phyloP scores from a whole-genome alignment of 2,888 invertebrate genomes.

The Ennomos quercinarius region DNA sequence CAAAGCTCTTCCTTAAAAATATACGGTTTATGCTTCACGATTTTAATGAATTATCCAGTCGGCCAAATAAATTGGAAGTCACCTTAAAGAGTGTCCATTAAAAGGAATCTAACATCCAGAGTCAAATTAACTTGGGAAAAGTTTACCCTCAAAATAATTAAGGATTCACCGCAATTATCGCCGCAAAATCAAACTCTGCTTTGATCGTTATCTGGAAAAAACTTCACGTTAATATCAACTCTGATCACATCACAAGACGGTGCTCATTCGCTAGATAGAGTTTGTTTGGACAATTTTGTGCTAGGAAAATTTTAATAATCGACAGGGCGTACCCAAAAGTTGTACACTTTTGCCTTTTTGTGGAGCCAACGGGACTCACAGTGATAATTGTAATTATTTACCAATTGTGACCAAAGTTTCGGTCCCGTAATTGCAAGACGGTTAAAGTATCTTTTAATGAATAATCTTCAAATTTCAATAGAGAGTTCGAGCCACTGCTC shows the following conservation, averaged over 20 bases:
- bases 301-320: slow-evolving; percentile 79
- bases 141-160: slow-evolving; percentile 86
- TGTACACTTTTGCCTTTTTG: slow-evolving; percentile 80
- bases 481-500: slow-evolving; percentile 56
- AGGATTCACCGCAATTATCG: slow-evolving; percentile 85
- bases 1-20: slow-evolving; percentile 62
- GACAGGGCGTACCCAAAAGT: slow-evolving; percentile 73
- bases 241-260: slow-evolving; percentile 52
- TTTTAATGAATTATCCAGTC: slow-evolving; percentile 79
- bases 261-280: slow-evolving; percentile 50
- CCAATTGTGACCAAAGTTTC: slow-evolving; percentile 80
- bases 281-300: slow-evolving; percentile 60
- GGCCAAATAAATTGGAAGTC: slow-evolving; percentile 81
- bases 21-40: slow-evolving; percentile 60
- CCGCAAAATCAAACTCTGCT: slow-evolving; percentile 83
- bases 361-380: slow-evolving; percentile 72
- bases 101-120: slow-evolving; percentile 78
- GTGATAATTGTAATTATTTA: slow-evolving; percentile 84
- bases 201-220: slow-evolving; percentile 75
- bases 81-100: slow-evolving; percentile 83
- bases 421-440: slow-evolving; percentile 73
- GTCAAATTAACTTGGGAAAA: slow-evolving; percentile 82
- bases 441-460: slow-evolving; percentile 79
- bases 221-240: slow-evolving; percentile 55
- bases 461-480: slow-evolving; percentile 71